phyloP scores from a whole-genome alignment of 2,888 invertebrate species.

The Pimpla rufipes region DNA sequence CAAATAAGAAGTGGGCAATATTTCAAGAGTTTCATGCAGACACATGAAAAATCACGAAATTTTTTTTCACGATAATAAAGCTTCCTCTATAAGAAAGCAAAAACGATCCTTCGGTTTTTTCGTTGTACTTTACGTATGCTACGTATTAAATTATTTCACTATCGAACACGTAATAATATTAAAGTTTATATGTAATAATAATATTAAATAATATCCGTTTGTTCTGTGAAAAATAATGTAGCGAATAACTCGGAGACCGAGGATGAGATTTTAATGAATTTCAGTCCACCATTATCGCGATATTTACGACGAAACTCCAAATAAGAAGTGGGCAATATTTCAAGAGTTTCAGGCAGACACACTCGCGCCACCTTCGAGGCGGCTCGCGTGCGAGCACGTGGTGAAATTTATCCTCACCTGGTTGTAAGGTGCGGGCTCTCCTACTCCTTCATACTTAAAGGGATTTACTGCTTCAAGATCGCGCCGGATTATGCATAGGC shows the following conservation, averaged over 20 bases:
- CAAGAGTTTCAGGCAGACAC: conserved; percentile 45
- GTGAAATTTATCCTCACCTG: conserved; percentile 65
- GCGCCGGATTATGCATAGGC: conserved; percentile 66
- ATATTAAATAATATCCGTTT: too few relatives aligned
- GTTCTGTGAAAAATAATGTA: background rate
- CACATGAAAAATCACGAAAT: too few relatives aligned
- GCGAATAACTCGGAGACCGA: background rate
- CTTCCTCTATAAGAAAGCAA: too few relatives aligned
- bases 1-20: conserved; percentile 48
- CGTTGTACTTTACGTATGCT: too few relatives aligned
- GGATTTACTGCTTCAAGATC: conserved; percentile 62
- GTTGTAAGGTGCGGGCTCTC: conserved; percentile 49
- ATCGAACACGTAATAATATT: conserved; percentile 3
- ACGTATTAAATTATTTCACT: too few relatives aligned
- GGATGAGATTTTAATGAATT: conserved; percentile 21
- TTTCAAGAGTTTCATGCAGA: conserved; percentile 53
- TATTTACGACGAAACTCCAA: conserved; percentile 34
- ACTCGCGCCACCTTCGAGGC: conserved; percentile 9
- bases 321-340: conserved; percentile 55
- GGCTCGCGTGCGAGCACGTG: conserved; percentile 34
- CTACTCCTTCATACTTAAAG: conserved; percentile 68
- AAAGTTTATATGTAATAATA: too few relatives aligned
- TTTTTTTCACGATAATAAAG: too few relatives aligned
- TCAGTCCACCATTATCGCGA: conserved; percentile 16
- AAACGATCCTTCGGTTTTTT: too few relatives aligned